Conservation (phyloP, 2,797 vertebrate genomes). For the Pterois miles region DNA sequence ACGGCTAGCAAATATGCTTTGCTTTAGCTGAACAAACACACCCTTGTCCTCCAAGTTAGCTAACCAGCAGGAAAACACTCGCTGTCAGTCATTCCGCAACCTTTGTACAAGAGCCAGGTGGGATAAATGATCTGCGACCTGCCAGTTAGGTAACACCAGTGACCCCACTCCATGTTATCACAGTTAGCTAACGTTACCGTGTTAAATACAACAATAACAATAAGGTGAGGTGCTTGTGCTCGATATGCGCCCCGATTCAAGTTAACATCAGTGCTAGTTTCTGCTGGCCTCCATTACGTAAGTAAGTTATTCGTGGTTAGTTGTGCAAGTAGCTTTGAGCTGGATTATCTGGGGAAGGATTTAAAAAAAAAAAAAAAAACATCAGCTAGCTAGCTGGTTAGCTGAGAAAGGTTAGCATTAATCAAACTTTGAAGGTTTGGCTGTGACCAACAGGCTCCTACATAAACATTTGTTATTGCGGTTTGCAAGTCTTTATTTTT, state of each 20-base stretch:
- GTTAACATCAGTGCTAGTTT: neutral
- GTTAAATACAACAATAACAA: neutral
- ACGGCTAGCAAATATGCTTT: slow-evolving; percentile 36
- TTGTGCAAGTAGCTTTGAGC: slow-evolving; percentile 63
- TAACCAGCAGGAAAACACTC: neutral
- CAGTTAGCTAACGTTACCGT: neutral
- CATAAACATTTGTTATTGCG: neutral
- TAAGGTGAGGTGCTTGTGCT: neutral
- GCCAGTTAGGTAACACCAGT: neutral
- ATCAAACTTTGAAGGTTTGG: neutral
- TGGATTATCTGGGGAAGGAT: slow-evolving; percentile 65
- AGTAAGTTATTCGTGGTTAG: slow-evolving; percentile 53
- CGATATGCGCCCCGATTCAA: neutral
- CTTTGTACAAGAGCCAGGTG: rapidly evolving
- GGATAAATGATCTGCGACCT: neutral
- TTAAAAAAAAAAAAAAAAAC: slow-evolving; percentile 24
- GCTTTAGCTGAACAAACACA: slow-evolving; percentile 1
- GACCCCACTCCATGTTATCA: neutral
- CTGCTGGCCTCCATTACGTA: slow-evolving; percentile 34
- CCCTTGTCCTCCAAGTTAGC: neutral
- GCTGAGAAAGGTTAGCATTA: neutral
- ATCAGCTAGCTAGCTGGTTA: slow-evolving; percentile 17
- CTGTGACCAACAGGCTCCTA: neutral
- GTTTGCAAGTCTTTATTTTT: neutral
- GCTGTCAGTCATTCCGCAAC: neutral